Base-by-base conservation (phyloP, 2,797 vertebrate genomes). In the Pangasius mekongensis region DNA sequence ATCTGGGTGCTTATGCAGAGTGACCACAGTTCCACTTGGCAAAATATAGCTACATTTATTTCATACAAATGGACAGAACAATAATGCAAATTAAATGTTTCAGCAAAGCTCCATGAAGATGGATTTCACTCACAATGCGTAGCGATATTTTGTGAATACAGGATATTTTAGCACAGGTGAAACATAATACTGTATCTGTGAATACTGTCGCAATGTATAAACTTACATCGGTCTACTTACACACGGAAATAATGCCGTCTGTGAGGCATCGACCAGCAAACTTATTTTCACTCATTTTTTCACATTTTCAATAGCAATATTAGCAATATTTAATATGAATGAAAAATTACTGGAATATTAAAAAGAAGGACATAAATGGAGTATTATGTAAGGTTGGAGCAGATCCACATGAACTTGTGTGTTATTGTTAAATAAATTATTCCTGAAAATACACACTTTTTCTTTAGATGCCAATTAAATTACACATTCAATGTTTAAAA, bases 51-150 rank as follows among this genome's bases (percentile, higher is more conserved):
- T 84, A 54, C 87, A 16, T 91, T 67, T 90, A 89, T 89, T 87
- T 90, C 3, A 86, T 83, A 90, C 76, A 89, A 91, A 91, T 83
- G 83, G 27, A 84, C 60, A 81, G 11, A 87, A 87, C 54, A 91
- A 89, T 80, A 89, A 88, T 80, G 85, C 87, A 56, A 69, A 88
- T 86, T 43, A 88, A 85, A 89, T 90, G 84, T 86, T 11, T 84
- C 52, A 5, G 22, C 76, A 30, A 86, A 89, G 83, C 58, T 66
- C 83, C 24, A 54, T 52, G 64, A 73, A 64, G 67, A 64, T 39
- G 64, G 83, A 89, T 88, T 64, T n/a, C 58, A 74, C 36, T 43
- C 36, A 67, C 80, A 85, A 66, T 58, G 67, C 76, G 66, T 9
- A 67, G 36, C 4, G 10, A 30, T 20, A 49, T 84, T 24, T 18